These are phyloP conservation scores for Erebia epiphron DNA, from an alignment of 2,888 invertebrate species.

Conservation along the genomic window DNA sequence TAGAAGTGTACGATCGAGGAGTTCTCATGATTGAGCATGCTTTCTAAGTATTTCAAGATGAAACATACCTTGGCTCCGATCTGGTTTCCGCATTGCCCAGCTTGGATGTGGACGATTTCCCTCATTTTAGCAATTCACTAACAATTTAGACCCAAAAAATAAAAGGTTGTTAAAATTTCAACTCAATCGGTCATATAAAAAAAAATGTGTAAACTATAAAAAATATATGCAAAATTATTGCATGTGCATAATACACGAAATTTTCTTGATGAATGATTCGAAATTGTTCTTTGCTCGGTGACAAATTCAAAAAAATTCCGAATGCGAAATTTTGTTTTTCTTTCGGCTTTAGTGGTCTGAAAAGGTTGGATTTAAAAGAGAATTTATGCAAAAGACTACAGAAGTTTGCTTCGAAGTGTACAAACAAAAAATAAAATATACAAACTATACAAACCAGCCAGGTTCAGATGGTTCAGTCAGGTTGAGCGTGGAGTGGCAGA, in stretches of 20 bases:
- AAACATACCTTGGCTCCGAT: constrained; percentile 89
- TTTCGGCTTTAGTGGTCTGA: background rate
- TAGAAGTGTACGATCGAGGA: no score
- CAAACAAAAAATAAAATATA: no score
- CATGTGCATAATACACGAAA: constrained; percentile 41
- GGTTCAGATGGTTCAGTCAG: background rate
- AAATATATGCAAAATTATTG: constrained; percentile 41
- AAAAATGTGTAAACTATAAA: constrained; percentile 47
- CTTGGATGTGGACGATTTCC: constrained; percentile 91
- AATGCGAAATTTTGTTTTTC: constrained; percentile 24
- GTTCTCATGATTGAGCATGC: no score
- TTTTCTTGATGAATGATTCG: constrained; percentile 33
- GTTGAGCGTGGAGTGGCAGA: no score
- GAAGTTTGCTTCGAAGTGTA: background rate
- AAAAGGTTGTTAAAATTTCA: constrained; percentile 50
- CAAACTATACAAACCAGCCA: no score
- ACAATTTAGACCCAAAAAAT: constrained; percentile 57
- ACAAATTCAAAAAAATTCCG: constrained; percentile 20
- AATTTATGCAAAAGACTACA: background rate
- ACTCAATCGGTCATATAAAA: constrained; percentile 53
- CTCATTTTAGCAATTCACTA: constrained; percentile 81
- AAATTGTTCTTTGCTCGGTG: constrained; percentile 21
- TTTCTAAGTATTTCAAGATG: background rate
- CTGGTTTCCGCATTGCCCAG: constrained; percentile 82
- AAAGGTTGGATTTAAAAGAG: background rate